These are phyloP conservation scores for Tetramorium alpestre DNA, from an alignment of 1,140 invertebrate genomes.

Conservation along the genomic window DNA sequence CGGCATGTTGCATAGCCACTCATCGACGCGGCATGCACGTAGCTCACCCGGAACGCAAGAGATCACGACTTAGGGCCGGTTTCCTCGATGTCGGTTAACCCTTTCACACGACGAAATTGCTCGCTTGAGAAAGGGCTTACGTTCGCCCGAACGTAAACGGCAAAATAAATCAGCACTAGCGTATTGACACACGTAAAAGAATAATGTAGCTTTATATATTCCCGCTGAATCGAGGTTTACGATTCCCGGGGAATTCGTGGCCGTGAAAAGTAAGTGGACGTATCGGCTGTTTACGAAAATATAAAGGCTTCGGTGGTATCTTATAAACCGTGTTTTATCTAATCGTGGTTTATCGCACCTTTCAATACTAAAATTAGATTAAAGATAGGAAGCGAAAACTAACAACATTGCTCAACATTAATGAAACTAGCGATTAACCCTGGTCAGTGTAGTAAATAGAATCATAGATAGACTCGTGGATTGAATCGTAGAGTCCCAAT, in stretches of 20 bases:
- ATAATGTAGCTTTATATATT: neutral
- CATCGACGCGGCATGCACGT: conserved; percentile 36
- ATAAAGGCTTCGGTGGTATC: neutral
- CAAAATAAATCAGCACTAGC: neutral
- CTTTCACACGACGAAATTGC: conserved; percentile 26
- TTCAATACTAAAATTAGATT: conserved; percentile 22
- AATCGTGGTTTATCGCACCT: conserved; percentile 32
- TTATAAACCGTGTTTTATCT: neutral
- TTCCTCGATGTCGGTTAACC: conserved; percentile 4
- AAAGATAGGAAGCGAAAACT: conserved; percentile 7
- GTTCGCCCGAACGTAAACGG: neutral
- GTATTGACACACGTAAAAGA: neutral
- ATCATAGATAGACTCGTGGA: neutral
- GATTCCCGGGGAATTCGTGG: neutral
- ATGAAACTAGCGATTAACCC: conserved; percentile 6
- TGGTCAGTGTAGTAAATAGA: conserved; percentile 15
- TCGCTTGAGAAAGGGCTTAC: conserved; percentile 1
- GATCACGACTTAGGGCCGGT: conserved; percentile 27
- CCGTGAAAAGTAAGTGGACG: neutral
- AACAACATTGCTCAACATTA: neutral
- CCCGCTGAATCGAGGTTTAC: neutral
- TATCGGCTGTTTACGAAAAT: neutral
- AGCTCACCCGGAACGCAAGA: conserved; percentile 36
- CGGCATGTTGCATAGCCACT: conserved; percentile 13
- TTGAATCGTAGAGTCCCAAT: neutral